A percentile compares a stretch with the other conserved stretches of the same genome.
Conservation (phyloP, 1,140 invertebrate species). For the Scylla paramamosain region DNA sequence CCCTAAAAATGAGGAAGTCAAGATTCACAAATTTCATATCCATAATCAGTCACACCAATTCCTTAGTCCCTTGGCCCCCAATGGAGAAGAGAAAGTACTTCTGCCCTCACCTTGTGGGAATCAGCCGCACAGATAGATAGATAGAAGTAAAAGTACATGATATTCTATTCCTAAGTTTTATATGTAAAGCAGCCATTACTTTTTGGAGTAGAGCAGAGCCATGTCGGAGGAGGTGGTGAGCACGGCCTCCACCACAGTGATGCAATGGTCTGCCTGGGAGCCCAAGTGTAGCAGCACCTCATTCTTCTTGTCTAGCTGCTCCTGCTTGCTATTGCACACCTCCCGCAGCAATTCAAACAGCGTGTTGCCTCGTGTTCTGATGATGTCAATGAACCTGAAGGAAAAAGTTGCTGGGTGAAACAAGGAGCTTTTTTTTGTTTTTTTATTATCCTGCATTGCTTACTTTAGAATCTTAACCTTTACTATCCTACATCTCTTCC, state of each 20-base stretch:
- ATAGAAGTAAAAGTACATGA: too few species aligned
- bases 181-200: slow-evolving; percentile 80
- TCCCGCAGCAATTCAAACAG: slow-evolving; percentile 89
- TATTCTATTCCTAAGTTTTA: too few species aligned
- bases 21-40: too few species aligned
- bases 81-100: too few species aligned
- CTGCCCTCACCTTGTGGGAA: too few species aligned
- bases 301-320: slow-evolving; percentile 90
- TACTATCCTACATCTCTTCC: too few species aligned
- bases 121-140: too few species aligned
- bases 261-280: slow-evolving; percentile 91
- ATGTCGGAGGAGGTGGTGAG: slow-evolving; percentile 90
- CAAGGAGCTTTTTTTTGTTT: background rate
- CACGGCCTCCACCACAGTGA: slow-evolving; percentile 89
- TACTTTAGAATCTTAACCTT: background rate
- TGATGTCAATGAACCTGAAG: slow-evolving; percentile 89
- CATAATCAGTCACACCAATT: too few species aligned
- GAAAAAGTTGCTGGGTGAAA: background rate
- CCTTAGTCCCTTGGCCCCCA: too few species aligned
- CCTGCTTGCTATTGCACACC: slow-evolving; percentile 91
- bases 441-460: background rate
- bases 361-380: slow-evolving; percentile 90
- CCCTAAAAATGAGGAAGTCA: too few species aligned
- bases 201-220: slow-evolving; percentile 91
- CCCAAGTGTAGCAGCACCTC: slow-evolving; percentile 88